A percentile compares a stretch with the other conserved stretches of the same genome.
These are phyloP conservation scores for Equus quagga DNA, from an alignment of 2,113 vertebrate species.

Conservation along the genomic window DNA sequence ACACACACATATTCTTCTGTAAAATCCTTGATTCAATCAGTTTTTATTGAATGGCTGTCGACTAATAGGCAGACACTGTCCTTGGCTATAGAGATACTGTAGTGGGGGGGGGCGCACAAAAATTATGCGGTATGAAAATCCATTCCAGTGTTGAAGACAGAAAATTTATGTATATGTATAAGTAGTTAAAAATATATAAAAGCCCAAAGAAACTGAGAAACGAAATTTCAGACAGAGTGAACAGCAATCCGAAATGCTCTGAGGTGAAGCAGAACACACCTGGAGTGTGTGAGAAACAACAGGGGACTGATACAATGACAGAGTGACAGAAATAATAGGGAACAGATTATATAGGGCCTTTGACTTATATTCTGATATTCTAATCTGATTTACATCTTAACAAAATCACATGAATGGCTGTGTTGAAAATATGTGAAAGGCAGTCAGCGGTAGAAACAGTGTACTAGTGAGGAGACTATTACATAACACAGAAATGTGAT, in stretches of 20 bases:
- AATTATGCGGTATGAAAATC: neutral
- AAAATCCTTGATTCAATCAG: neutral
- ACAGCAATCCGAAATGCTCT: neutral
- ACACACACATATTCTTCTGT: neutral
- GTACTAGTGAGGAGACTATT: neutral
- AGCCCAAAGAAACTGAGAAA: neutral
- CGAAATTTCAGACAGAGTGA: neutral
- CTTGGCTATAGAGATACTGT: neutral
- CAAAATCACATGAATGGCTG: neutral
- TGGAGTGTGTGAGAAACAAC: neutral
- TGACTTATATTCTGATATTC: neutral
- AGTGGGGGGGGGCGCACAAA: neutral
- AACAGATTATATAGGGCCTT: neutral
- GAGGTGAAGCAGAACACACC: fast-evolving
- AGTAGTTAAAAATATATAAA: neutral
- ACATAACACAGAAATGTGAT: neutral
- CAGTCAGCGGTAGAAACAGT: neutral
- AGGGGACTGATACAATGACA: no score
- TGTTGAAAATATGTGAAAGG: neutral
- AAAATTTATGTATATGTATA: neutral
- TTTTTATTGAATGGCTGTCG: neutral
- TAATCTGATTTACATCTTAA: neutral
- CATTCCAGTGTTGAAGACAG: neutral
- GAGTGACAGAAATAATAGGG: neutral
- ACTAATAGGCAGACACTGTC: neutral